Conservation (phyloP, 2,113 vertebrate genomes). For the Pagrus major region DNA sequence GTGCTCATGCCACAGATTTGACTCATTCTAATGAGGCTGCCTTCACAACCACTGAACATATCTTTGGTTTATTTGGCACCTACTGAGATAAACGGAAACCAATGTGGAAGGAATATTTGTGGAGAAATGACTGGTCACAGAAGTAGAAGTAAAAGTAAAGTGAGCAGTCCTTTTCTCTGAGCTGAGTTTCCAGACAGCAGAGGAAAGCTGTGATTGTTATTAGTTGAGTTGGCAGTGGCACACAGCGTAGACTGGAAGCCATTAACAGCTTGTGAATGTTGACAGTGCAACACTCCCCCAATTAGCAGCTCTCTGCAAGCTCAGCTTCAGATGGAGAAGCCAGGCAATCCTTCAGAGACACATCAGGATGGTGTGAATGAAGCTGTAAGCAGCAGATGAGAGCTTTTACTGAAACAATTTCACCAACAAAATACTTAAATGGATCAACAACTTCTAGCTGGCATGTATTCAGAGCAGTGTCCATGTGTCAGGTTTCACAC, state of each 20-base stretch:
- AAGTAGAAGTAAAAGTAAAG: not conserved
- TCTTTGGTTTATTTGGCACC: conserved; percentile 55
- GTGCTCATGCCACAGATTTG: conserved; percentile 43
- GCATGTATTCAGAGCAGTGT: not conserved
- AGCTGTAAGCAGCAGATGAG: conserved; percentile 46
- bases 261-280: conserved; percentile 80
- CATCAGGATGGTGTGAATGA: conserved; percentile 43
- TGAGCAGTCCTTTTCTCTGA: not conserved
- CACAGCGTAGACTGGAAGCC: conserved; percentile 66
- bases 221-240: conserved; percentile 56
- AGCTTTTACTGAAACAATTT: conserved; percentile 33
- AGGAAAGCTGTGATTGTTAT: conserved; percentile 38
- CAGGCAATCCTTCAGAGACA: conserved; percentile 63
- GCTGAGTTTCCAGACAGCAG: conserved; percentile 31
- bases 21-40: conserved; percentile 59
- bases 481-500: not conserved
- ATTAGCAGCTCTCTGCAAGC: conserved; percentile 62
- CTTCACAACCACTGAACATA: conserved; percentile 40
- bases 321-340: conserved; percentile 47
- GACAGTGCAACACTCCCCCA: conserved; percentile 64
- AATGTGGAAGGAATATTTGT: conserved; percentile 37
- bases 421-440: conserved; percentile 35
- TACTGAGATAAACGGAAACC: conserved; percentile 44
- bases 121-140: not conserved
- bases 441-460: conserved; percentile 29